These are phyloP conservation scores for Chymomyza caudatula DNA, from an alignment of 2,888 invertebrate species.

Conservation along the genomic window DNA sequence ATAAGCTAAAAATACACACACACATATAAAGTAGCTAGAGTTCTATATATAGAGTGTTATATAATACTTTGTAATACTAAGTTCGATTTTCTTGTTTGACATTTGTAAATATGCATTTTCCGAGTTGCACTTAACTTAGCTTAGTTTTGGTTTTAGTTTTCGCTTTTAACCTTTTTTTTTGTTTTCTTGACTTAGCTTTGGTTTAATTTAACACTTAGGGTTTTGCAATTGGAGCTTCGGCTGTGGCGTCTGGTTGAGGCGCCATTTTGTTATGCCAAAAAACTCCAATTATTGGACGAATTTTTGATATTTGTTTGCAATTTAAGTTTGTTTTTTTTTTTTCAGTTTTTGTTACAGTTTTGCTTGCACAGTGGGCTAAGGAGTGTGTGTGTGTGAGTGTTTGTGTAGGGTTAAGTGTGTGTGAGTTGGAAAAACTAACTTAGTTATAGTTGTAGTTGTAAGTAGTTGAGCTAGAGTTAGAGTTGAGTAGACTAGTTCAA, in stretches of 20 bases:
- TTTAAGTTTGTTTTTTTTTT: conserved; percentile 57
- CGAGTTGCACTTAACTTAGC: conserved; percentile 38
- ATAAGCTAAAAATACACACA: not conserved
- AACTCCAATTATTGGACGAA: conserved; percentile 78
- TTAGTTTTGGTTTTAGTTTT: conserved; percentile 36
- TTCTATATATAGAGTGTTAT: not conserved
- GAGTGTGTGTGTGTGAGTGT: conserved; percentile 17
- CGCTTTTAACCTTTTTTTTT: conserved; percentile 31
- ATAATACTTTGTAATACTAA: not conserved
- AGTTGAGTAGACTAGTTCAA: not conserved
- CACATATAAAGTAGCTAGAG: not conserved
- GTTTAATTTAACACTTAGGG: conserved; percentile 62
- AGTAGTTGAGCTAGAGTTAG: not conserved
- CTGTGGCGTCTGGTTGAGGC: conserved; percentile 30
- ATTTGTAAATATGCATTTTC: conserved; percentile 12
- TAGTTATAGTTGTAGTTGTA: conserved; percentile 26
- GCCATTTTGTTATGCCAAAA: conserved; percentile 61
- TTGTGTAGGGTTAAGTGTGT: too few species aligned
- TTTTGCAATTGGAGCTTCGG: conserved; percentile 62
- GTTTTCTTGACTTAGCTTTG: conserved; percentile 39
- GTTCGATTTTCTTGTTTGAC: not conserved
- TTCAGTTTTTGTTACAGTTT: conserved; percentile 21
- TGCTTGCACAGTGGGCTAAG: not conserved
- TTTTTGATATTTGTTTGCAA: conserved; percentile 77
- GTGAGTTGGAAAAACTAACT: conserved; percentile 9